Evolutionary conservation across 2,888 invertebrate genomes (phyloP), one percentile per base, ranked within the genome.

Genomic region (Morpho deidamia): DNA sequence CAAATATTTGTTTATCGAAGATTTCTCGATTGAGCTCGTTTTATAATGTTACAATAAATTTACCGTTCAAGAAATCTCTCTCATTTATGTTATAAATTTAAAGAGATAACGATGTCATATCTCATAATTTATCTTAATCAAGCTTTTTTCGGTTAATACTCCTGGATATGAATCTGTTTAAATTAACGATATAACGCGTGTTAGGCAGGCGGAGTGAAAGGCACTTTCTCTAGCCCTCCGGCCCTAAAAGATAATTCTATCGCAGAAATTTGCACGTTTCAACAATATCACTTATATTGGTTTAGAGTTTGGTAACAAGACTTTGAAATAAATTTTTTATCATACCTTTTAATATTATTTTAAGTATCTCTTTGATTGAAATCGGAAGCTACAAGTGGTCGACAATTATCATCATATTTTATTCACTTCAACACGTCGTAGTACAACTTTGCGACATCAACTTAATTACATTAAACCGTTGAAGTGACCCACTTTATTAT

Each of bases 161-260:
- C 74, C 76, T 74, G 72, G 72, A 67, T 77, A 74, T 75, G 71
- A 80, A 81, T 23, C 23, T 81, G 82, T 83, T 82, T 76, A 74
- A 81, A 79, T 81, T 72, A 76, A 75, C 72, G 65, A 68, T 71
- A 62, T 64, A 63, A 63, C 69, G 72, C 70, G 70, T 69, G 52
- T 75, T 71, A 76, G 70, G 65, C 70, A 68, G 70, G 64, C 66
- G 67, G 71, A 85, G 88, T 84, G 88, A 89, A 87, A 88, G 88
- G 83, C 81, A 79, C 89, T 89, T 89, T 89, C 88, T 81, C 86
- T 73, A 74, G 83, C 88, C 87, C 88, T 87, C 68, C 73, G 81
- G 83, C 83, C 83, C 82, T 85, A 75, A 66, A 71, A 74, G 71
- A 72, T 75, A 71, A 72, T 72, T 79, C 74, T 78, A 76, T 81